These are phyloP conservation scores for Diorhabda sublineata DNA, from an alignment of 1,140 invertebrate genomes.

Conservation along the genomic window DNA sequence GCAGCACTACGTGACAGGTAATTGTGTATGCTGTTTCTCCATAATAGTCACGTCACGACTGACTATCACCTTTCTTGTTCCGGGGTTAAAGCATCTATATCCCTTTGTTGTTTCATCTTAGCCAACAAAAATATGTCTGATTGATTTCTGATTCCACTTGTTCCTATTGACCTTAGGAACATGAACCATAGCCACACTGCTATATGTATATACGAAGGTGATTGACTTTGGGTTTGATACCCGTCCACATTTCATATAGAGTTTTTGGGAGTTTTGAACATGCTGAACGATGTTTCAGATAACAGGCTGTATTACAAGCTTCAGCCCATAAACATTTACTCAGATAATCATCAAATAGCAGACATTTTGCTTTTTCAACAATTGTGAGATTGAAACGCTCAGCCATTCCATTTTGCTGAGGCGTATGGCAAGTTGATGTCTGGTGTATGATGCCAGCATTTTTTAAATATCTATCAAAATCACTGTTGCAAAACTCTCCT, in stretches of 20 bases:
- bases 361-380: conserved; percentile 41
- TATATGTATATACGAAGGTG: too few species aligned
- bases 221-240: too few species aligned
- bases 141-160: neutral
- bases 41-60: too few species aligned
- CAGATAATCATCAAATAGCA: conserved; percentile 42
- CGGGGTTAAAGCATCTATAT: too few species aligned
- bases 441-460: conserved; percentile 31
- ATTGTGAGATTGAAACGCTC: conserved; percentile 47
- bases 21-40: too few species aligned
- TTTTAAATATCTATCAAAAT: conserved; percentile 34
- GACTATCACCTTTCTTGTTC: too few species aligned
- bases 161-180: neutral
- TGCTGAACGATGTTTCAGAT: neutral
- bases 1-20: too few species aligned
- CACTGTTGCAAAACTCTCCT: conserved; percentile 32
- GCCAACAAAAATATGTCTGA: neutral
- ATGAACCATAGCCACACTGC: too few species aligned
- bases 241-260: neutral
- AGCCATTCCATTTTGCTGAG: conserved; percentile 47
- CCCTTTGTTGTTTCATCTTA: too few species aligned
- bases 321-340: conserved; percentile 46
- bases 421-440: conserved; percentile 39
- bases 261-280: neutral
- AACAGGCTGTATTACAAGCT: conserved; percentile 43